Conservation (phyloP, 2,113 vertebrate genomes). For the Fregata magnificens region DNA sequence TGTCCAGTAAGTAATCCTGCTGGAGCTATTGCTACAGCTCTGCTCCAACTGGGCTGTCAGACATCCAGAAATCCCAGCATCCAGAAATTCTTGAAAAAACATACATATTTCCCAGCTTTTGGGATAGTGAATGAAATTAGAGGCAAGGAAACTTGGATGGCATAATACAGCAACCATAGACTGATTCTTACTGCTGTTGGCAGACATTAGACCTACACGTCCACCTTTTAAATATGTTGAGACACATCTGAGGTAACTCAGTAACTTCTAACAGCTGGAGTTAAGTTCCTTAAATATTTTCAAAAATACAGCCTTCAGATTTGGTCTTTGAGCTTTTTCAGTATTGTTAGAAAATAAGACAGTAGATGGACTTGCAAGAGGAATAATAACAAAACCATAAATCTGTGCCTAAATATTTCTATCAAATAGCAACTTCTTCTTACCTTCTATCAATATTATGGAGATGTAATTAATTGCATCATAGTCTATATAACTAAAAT, state of each 20-base stretch:
- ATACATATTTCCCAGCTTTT: background rate
- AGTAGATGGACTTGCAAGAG: background rate
- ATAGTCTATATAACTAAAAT: background rate
- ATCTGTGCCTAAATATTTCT: background rate
- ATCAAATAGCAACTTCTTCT: background rate
- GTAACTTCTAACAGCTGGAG: background rate
- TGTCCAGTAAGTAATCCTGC: background rate
- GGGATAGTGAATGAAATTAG: background rate
- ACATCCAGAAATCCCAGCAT: background rate
- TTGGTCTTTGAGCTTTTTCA: background rate
- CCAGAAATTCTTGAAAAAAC: background rate
- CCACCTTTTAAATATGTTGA: background rate
- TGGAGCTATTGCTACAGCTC: background rate
- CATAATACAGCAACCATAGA: background rate
- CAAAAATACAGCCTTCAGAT: background rate
- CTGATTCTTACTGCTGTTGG: background rate
- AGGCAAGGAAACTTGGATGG: background rate
- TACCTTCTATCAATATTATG: background rate
- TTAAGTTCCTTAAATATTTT: background rate
- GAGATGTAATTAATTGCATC: background rate
- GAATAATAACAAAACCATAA: background rate
- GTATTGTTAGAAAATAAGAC: background rate
- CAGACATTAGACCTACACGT: background rate
- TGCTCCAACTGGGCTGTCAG: background rate
- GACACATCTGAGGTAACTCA: background rate